Base-by-base conservation (phyloP, 1,140 invertebrate species). In the Drosophila pandora region DNA sequence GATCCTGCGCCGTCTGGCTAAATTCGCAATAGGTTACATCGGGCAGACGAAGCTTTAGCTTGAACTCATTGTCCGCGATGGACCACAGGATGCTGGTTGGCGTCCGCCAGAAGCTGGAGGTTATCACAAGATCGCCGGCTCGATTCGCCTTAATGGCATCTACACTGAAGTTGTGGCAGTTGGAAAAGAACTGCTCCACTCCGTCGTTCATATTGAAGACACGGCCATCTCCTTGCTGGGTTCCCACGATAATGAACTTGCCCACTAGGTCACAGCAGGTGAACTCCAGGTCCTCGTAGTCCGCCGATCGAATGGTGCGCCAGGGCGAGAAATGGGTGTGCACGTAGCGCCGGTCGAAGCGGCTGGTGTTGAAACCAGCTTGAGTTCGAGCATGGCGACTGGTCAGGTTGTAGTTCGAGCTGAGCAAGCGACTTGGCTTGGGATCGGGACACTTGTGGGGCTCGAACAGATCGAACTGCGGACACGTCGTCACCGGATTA, bases 361-460 rank as follows among this genome's bases (percentile, higher is more conserved):
- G 94, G 25, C 93, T 92, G 0, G 92, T 92, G 68, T 93, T 92
- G 30, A 94, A 93, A 5, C 94, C 95, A 21, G 94, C 82, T 68
- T 93, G 91, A 60, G 93, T 91, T 72, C 93, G 93, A 3, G 93
- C 92, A 67, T 93, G 91, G 53, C 95, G 92, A 63, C 94, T 93
- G 43, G 94, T 93, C 58, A 97, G 93, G 93, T 97, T 97, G 1
- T 92, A 93, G 13, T 96, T 95, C 5, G 95, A 69, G 6, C 92
- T 93, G 1, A 95, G 94, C 2, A 94, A 93, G 76, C 94, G 95
- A 77, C 94, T 95, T 68, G 95, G 94, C 88, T 95, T 94, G 0
- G 96, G 96, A 93, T 98, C 97, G 10, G 97, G 97, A 93, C 98
- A 99, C 91, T 97, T 96, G 92, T 99, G 98, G 3, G 97, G 97